Conservation (phyloP, 2,888 invertebrate genomes). For the Scelioninae gen. 2 region DNA sequence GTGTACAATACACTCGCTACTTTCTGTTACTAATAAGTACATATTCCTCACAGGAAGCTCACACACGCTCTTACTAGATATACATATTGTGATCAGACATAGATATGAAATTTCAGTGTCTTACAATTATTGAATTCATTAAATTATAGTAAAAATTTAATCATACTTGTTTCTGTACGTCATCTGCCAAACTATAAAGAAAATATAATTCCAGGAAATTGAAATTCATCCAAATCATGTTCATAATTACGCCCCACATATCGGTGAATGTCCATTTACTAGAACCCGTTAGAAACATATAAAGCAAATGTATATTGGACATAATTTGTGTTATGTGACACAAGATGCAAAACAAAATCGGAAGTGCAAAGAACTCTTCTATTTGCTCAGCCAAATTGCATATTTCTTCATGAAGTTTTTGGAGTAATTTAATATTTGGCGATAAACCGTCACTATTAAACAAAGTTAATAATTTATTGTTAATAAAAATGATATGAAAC, state of each 20-base stretch:
- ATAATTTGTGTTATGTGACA: constrained; percentile 46
- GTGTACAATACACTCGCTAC: no score
- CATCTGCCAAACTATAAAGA: constrained; percentile 32
- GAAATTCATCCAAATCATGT: constrained; percentile 45
- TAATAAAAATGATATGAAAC: no score
- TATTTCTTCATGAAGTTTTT: constrained; percentile 42
- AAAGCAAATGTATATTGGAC: constrained; percentile 37
- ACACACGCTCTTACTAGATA: no score
- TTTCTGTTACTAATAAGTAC: no score
- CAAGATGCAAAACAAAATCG: constrained; percentile 36
- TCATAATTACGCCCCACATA: constrained; percentile 25
- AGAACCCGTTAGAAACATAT: constrained; percentile 5
- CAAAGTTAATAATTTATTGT: not conserved
- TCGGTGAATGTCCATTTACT: constrained; percentile 1
- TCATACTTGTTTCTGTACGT: constrained; percentile 27
- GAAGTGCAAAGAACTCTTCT: constrained; percentile 33
- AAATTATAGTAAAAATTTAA: no score
- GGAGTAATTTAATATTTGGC: constrained; percentile 25
- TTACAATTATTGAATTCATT: no score
- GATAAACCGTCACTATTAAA: not conserved
- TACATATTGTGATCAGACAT: no score
- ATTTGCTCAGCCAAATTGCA: constrained; percentile 25
- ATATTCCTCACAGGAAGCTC: no score
- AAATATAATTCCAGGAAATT: constrained; percentile 44
- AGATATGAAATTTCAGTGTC: no score